Conservation (phyloP, 2,888 invertebrate species). For the Machimus rusticus region DNA sequence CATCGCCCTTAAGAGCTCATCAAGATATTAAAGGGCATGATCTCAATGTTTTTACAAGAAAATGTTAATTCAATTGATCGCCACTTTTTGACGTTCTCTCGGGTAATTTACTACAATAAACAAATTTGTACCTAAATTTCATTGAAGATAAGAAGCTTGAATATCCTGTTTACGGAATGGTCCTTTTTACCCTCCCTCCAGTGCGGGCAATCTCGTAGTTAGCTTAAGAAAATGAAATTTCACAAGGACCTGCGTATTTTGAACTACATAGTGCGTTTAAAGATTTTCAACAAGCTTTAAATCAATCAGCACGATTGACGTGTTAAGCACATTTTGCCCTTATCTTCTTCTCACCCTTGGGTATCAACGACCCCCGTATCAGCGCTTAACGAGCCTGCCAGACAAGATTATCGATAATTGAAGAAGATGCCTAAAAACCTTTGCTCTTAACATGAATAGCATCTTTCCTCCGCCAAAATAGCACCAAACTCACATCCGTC, state of each 20-base stretch:
- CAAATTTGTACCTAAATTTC: not conserved
- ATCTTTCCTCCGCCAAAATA: not conserved
- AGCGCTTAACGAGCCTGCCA: slow-evolving; percentile 2
- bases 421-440: slow-evolving; percentile 30
- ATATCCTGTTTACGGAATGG: not conserved
- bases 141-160: not conserved
- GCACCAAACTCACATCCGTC: not conserved
- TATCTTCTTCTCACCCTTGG: not conserved
- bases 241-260: not conserved
- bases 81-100: not conserved
- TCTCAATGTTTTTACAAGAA: not conserved
- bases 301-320: not conserved
- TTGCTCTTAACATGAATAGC: not conserved
- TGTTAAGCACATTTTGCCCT: not conserved
- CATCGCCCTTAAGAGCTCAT: not conserved
- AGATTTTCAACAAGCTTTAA: not conserved
- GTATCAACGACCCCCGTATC: not conserved
- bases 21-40: not conserved
- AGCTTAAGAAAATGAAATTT: not conserved
- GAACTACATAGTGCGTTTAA: not conserved
- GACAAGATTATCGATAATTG: slow-evolving; percentile 34
- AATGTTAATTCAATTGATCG: not conserved
- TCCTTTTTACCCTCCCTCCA: not conserved
- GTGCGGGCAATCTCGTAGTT: not conserved
- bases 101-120: not conserved